Conservation (phyloP, 2,797 vertebrate species). For the Chrysocyon brachyurus region DNA sequence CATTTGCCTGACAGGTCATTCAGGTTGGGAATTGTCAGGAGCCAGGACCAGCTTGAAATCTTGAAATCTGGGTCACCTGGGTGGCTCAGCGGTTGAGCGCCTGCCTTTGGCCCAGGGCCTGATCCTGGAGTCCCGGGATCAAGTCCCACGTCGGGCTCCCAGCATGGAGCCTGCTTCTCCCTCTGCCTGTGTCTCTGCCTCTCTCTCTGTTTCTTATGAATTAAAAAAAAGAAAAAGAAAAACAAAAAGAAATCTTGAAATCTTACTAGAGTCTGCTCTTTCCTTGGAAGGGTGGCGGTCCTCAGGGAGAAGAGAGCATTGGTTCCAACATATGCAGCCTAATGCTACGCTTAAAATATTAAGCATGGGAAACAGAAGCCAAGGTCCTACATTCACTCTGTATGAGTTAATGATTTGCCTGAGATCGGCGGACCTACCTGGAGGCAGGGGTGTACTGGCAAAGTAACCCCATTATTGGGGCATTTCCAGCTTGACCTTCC, state of each 20-base stretch:
- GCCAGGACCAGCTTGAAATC: background rate
- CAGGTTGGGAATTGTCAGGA: background rate
- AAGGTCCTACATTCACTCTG: constrained; percentile 26
- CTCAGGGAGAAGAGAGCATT: background rate
- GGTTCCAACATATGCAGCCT: background rate
- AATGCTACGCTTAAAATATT: background rate
- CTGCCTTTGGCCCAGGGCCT: too few species aligned
- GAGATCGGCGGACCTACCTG: background rate
- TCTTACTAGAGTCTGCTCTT: background rate
- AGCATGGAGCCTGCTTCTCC: too few species aligned
- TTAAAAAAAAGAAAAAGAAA: too few species aligned
- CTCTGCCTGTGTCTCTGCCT: too few species aligned
- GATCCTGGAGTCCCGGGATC: too few species aligned
- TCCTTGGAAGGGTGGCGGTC: background rate
- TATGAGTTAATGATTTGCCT: constrained; percentile 54
- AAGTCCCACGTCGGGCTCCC: too few species aligned
- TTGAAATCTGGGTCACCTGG: background rate
- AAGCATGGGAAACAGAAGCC: constrained; percentile 18
- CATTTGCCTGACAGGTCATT: background rate
- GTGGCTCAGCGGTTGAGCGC: too few species aligned
- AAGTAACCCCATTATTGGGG: background rate
- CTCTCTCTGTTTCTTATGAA: too few species aligned
- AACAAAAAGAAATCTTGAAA: background rate
- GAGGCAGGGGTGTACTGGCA: background rate
- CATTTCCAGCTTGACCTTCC: background rate